These are phyloP conservation scores for Parnassius glacialis DNA, from an alignment of 2,888 invertebrate species.

Conservation along the genomic window DNA sequence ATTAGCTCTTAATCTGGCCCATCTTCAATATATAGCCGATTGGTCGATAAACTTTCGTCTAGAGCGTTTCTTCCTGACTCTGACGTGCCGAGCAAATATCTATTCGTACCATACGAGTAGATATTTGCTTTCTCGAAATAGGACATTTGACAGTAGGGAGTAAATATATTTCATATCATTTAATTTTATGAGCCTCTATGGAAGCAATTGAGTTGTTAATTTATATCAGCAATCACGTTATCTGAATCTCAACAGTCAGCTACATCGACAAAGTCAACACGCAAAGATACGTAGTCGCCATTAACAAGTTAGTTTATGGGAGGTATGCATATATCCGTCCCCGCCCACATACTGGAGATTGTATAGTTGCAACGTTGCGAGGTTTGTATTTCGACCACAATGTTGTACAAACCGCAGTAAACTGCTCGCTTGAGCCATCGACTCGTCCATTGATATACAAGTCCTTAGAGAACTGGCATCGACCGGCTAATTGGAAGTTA, in stretches of 20 bases:
- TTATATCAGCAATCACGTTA: conserved; percentile 39
- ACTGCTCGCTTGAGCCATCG: conserved; percentile 32
- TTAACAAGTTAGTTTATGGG: conserved; percentile 45
- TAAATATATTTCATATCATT: too few relatives aligned
- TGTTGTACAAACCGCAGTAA: conserved; percentile 1
- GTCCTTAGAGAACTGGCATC: conserved; percentile 40
- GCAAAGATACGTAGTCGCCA: conserved; percentile 41
- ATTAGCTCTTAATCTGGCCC: too few relatives aligned
- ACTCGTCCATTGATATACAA: conserved; percentile 27
- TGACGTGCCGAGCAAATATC: too few relatives aligned
- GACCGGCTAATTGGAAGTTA: conserved; percentile 69
- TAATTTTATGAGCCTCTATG: neutral
- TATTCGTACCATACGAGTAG: too few relatives aligned
- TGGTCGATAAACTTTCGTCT: too few relatives aligned
- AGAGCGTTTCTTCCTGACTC: too few relatives aligned
- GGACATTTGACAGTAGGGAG: too few relatives aligned
- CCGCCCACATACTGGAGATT: neutral
- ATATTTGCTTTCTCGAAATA: too few relatives aligned
- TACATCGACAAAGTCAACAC: conserved; percentile 34
- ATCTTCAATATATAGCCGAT: too few relatives aligned
- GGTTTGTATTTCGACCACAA: conserved; percentile 15
- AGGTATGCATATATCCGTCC: conserved; percentile 40
- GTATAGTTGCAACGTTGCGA: conserved; percentile 24
- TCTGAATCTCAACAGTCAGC: conserved; percentile 37
- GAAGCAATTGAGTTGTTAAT: conserved; percentile 30